Percentiles rank a stretch among this genome's conserved stretches.
Conservation (phyloP, 2,888 invertebrate species). For the Amphimallon solstitiale region DNA sequence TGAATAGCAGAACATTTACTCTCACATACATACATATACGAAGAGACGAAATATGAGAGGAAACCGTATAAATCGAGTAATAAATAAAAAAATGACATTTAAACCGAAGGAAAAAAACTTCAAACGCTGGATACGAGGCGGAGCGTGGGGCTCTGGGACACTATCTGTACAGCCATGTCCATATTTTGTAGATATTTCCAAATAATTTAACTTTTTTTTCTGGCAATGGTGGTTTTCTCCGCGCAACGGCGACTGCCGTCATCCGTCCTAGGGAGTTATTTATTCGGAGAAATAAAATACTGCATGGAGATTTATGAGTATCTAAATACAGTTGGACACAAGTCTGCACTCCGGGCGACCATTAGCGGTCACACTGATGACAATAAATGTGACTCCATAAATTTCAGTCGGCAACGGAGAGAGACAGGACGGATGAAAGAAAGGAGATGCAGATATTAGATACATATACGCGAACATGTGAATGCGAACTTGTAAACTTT, state of each 20-base stretch:
- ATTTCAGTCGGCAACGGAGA: slow-evolving; percentile 34
- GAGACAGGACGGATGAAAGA: background rate
- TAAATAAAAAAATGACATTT: slow-evolving; percentile 29
- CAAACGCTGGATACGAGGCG: background rate
- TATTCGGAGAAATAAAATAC: slow-evolving; percentile 39
- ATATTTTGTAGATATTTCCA: slow-evolving; percentile 30
- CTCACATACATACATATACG: too few relatives aligned
- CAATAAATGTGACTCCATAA: slow-evolving; percentile 50
- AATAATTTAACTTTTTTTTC: slow-evolving; percentile 31
- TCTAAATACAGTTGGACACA: slow-evolving; percentile 50
- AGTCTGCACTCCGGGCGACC: slow-evolving; percentile 50
- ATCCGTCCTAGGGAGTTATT: slow-evolving; percentile 23
- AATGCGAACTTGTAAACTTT: background rate
- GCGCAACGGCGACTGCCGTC: slow-evolving; percentile 1
- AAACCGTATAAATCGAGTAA: slow-evolving; percentile 19
- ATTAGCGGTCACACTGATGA: slow-evolving; percentile 50
- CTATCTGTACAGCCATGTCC: slow-evolving; percentile 2
- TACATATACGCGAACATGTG: background rate
- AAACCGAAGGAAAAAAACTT: background rate
- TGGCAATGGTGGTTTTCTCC: background rate
- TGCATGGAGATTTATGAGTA: slow-evolving; percentile 47
- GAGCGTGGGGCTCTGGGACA: background rate
- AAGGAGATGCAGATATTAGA: background rate
- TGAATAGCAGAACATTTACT: too few relatives aligned
- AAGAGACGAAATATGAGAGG: background rate